A percentile compares a stretch with the other conserved stretches of the same genome.
Conservation (phyloP, 1,140 invertebrate genomes). For the Trissolcus basalis region DNA sequence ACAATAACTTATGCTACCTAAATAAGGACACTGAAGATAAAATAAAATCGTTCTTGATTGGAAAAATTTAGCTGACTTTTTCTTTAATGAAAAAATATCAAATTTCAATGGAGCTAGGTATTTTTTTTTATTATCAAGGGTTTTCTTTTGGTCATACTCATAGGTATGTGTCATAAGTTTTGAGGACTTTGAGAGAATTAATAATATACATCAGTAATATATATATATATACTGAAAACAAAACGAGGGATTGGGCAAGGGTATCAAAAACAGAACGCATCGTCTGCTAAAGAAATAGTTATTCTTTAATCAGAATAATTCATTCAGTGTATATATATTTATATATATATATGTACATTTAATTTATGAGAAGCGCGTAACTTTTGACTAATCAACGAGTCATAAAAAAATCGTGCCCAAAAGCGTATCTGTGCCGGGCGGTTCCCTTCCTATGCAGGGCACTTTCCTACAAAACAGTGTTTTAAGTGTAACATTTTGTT, state of each 20-base stretch:
- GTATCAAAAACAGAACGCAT: constrained; percentile 1
- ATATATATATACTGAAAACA: constrained; percentile 15
- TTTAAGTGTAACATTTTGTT: constrained; percentile 45
- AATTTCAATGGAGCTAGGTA: constrained; percentile 40
- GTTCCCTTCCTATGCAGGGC: constrained; percentile 56
- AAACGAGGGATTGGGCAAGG: too few species aligned
- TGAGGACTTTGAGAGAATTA: constrained; percentile 44
- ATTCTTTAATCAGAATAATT: constrained; percentile 18
- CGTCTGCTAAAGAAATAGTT: constrained; percentile 2
- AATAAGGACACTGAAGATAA: constrained; percentile 6
- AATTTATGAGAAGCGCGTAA: constrained; percentile 51
- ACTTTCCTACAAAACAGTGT: constrained; percentile 56
- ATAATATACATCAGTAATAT: constrained; percentile 30
- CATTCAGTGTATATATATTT: constrained; percentile 32
- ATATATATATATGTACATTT: constrained; percentile 44
- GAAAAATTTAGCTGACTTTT: constrained; percentile 48
- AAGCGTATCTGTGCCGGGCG: constrained; percentile 48
- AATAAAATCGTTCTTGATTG: not conserved
- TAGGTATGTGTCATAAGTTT: constrained; percentile 30
- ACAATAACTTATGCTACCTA: constrained; percentile 11
- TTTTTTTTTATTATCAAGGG: constrained; percentile 10
- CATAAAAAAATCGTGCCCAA: constrained; percentile 58
- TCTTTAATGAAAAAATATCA: constrained; percentile 57
- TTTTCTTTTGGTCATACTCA: too few species aligned
- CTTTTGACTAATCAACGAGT: constrained; percentile 55